Evolutionary conservation across 2,888 invertebrate species (phyloP).

Genomic region (Nebria brevicollis): DNA sequence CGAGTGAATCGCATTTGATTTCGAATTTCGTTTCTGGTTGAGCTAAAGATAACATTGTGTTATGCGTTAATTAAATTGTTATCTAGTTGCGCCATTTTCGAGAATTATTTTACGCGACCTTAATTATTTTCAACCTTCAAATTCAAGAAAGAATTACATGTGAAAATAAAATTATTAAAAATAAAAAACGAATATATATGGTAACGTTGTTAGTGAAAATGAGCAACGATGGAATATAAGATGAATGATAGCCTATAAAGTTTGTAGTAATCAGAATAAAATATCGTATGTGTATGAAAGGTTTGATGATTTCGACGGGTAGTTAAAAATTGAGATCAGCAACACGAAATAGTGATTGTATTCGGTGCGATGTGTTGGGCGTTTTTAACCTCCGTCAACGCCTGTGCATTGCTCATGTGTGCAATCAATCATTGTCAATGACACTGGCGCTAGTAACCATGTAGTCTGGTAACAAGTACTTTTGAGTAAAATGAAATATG

Average conservation of each 20-base stretch:
- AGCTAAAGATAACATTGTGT: no score
- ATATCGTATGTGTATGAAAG: background rate
- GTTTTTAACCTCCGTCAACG: background rate
- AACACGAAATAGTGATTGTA: no score
- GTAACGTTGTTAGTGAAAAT: no score
- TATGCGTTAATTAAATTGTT: no score
- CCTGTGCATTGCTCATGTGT: background rate
- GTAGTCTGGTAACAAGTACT: background rate
- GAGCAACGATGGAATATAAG: background rate
- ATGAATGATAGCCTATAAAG: background rate
- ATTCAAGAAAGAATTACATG: no score
- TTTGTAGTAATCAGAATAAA: background rate
- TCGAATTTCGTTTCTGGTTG: no score
- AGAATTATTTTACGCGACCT: no score
- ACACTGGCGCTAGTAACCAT: slow-evolving; percentile 27
- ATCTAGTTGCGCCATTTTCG: no score
- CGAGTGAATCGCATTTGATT: no score
- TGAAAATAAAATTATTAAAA: no score
- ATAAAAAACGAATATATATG: no score
- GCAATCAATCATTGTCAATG: slow-evolving; percentile 35
- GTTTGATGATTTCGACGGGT: background rate
- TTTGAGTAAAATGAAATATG: slow-evolving; percentile 30
- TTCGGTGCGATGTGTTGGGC: background rate
- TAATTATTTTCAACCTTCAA: no score
- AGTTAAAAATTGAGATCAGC: background rate